These are phyloP conservation scores for Micropoecilia bifurca DNA, from an alignment of 2,797 vertebrate genomes.

Conservation along the genomic window DNA sequence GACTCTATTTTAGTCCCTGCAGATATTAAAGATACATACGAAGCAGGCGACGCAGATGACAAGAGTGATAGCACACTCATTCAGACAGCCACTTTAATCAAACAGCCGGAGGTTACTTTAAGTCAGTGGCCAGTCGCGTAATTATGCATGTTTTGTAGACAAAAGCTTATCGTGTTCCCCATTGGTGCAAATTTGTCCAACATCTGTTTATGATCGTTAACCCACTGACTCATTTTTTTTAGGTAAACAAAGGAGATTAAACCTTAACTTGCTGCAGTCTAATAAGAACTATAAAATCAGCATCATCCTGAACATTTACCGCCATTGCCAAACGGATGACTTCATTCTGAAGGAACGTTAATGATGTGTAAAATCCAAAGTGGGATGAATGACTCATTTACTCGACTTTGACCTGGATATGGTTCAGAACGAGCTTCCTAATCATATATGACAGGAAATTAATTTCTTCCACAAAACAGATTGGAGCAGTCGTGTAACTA, in stretches of 20 bases:
- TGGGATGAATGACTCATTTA: conserved; percentile 43
- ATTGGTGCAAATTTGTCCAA: conserved; percentile 41
- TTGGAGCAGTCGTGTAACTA: conserved; percentile 35
- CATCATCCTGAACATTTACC: conserved; percentile 9
- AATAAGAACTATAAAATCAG: conserved; percentile 9
- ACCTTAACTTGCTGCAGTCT: conserved; percentile 5
- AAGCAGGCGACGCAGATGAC: conserved; percentile 55
- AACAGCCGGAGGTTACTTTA: conserved; percentile 44
- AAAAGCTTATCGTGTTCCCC: conserved; percentile 20
- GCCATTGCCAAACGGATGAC: neutral
- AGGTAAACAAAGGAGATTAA: conserved; percentile 23
- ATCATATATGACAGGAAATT: conserved; percentile 70
- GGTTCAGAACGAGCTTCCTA: conserved; percentile 56
- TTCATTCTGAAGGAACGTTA: conserved; percentile 16
- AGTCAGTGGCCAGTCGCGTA: conserved; percentile 7
- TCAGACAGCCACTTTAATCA: conserved; percentile 45
- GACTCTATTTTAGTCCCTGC: conserved; percentile 71
- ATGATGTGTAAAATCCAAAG: conserved; percentile 38
- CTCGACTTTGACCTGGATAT: conserved; percentile 34
- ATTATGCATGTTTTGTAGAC: conserved; percentile 41
- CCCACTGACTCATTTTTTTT: conserved; percentile 21
- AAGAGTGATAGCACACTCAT: conserved; percentile 58
- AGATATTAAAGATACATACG: conserved; percentile 78
- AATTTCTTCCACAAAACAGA: conserved; percentile 52
- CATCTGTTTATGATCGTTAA: conserved; percentile 44